Evolutionary conservation across 2,113 vertebrate genomes (phyloP), one percentile per base, ranked within the genome.

Genomic region (Herpetotheres cachinnans): DNA sequence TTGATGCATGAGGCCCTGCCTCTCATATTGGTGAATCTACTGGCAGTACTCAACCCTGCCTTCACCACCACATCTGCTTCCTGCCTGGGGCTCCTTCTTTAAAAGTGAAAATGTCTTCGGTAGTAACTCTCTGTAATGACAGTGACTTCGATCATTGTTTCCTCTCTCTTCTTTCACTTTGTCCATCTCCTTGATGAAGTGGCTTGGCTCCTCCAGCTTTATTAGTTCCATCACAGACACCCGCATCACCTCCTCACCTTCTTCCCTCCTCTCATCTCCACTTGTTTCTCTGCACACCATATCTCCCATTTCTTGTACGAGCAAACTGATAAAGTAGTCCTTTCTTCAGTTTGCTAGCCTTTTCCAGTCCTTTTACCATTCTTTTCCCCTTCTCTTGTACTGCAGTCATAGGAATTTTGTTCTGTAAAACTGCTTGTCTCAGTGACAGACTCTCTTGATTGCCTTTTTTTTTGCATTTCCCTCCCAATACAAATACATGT

Each of bases 61-160:
- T 59, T 77, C 42, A 25, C 9, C 42, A 54, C 6, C 27, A 25
- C 38, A 46, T 40, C 38, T 0, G 0, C 38, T 81, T 76, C 54
- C 62, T 50, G 30, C 27, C 36, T 2, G 4, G 36, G 38, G 12
- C 54, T 77, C n/a, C 20, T 63, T 36, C 46, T 72, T 81, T 36
- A 34, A 46, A 67, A 59, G 7, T n/a, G 12, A 63, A 86, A 84
- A 50, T 49, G 9, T 79, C 32, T 67, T 81, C 46, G 32, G 17
- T 42, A 59, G 34, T 11, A 72, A 50, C 49, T n/a, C n/a, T 63
- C 42, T 42, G 25, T 49, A 59, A 78, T 42, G 25, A 84, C 22
- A 2, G 15, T 73, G 40, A 74, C 26, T 55, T 73, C 17, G 79
- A 18, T 61, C 69, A 61, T 25, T 16, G 32, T 70, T 65, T 79